Base-by-base conservation (phyloP, 2,797 vertebrate species). In the Hozukius guyotensis region DNA sequence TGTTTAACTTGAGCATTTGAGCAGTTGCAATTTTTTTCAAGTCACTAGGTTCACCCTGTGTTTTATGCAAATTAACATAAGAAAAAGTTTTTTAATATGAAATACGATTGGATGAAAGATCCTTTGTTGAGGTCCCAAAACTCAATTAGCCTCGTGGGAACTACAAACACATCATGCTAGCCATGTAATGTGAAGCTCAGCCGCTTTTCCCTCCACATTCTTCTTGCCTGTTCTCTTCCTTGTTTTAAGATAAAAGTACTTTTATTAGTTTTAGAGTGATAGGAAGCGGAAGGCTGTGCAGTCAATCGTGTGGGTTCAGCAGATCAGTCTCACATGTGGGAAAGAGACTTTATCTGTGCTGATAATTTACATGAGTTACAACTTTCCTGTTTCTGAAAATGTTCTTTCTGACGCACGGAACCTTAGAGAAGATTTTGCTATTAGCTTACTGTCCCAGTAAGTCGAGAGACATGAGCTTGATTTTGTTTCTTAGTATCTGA, bases 91-190 rank as follows among this genome's bases (percentile, higher is more conserved):
- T 67, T 75, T 46, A 64, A 75, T 62, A 63, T 80, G 22, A 76
- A 88, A 85, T 75, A 60, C 11, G 18, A 70, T 72, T 78, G 73
- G 59, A 83, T 86, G 72, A 82, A 81, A 81, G 79, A 80, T 69
- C 63, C 78, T 87, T 86, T 85, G 72, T 75, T 53, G 68, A 80
- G 84, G 85, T 86, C 84, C 73, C 29, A 65, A 72, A 89, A 88
- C 88, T 89, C 86, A 90, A 92, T 91, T 90, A 92, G 78, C 83
- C 87, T 74, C 4, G 13, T 70, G 68, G 83, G 81, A 72, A 75
- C 81, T 82, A 87, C 85, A 87, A 75, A 87, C 67, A 64, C 74
- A 6, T 74, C 62, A 38, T 59, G 72, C 31, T 63, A 63, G 61
- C 61, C 38, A 11, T 62, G 75, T 77, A 73, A 81, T 80, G 73